Percentiles rank a stretch among this genome's conserved stretches.
Conservation (phyloP, 2,888 invertebrate genomes). For the Pseudanteris insignis region DNA sequence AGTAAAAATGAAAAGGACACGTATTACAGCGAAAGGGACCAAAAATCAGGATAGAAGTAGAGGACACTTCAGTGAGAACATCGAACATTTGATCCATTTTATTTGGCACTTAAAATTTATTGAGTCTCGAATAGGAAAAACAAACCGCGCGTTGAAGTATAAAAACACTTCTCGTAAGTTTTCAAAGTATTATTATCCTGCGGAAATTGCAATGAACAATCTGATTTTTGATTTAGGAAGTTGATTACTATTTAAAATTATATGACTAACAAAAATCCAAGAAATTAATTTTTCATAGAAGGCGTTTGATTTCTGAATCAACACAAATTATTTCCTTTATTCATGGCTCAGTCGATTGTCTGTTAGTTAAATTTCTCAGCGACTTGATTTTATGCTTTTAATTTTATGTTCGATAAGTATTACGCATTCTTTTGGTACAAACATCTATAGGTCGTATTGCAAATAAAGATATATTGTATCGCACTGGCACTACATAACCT, state of each 20-base stretch:
- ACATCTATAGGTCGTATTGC: conserved; percentile 53
- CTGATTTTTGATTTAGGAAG: conserved; percentile 15
- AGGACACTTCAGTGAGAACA: conserved; percentile 46
- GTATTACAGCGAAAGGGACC: conserved; percentile 6
- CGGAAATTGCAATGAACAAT: too few species aligned
- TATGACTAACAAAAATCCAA: conserved; percentile 11
- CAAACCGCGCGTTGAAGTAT: conserved; percentile 15
- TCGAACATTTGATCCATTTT: conserved; percentile 43
- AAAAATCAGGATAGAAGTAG: conserved; percentile 29
- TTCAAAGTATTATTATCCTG: too few species aligned
- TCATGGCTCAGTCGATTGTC: conserved; percentile 50
- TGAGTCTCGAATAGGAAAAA: conserved; percentile 34
- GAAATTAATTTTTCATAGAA: too few species aligned
- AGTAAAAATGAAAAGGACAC: too few species aligned
- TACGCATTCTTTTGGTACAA: conserved; percentile 47
- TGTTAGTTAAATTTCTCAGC: conserved; percentile 47
- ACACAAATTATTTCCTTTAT: conserved; percentile 49
- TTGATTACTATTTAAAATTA: conserved; percentile 8
- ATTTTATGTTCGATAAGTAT: conserved; percentile 15
- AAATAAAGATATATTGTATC: conserved; percentile 52
- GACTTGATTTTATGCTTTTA: conserved; percentile 43
- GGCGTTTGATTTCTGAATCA: too few species aligned
- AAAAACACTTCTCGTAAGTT: too few species aligned
- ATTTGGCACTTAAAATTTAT: conserved; percentile 43
- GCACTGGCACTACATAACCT: conserved; percentile 53